Conservation (phyloP, 2,888 invertebrate genomes). For the Monochamus alternatus region DNA sequence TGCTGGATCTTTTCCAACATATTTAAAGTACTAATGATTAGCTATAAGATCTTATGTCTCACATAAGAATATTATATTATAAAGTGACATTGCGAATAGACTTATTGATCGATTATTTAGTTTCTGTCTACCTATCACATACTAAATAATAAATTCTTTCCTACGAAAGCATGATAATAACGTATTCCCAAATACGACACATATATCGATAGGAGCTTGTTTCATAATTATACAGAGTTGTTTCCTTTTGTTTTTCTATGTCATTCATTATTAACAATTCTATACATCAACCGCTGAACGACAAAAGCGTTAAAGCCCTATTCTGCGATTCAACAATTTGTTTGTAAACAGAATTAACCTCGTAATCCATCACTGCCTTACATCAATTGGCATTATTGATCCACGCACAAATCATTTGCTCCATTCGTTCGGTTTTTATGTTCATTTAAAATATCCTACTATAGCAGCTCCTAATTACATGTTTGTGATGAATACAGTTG, state of each 20-base stretch:
- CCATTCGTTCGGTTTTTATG: neutral
- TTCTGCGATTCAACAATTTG: constrained; percentile 37
- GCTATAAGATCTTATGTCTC: too few species aligned
- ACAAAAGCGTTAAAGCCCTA: constrained; percentile 43
- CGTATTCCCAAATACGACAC: neutral
- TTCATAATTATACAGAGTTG: neutral
- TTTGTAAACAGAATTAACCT: constrained; percentile 45
- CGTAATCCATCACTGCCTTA: constrained; percentile 40
- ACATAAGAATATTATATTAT: too few species aligned
- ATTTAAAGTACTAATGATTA: too few species aligned
- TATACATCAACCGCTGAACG: constrained; percentile 40
- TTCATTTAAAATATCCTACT: neutral
- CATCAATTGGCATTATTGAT: constrained; percentile 33
- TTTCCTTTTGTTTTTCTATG: constrained; percentile 10
- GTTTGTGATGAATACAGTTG: too few species aligned
- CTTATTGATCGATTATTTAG: too few species aligned
- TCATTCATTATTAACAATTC: constrained; percentile 21
- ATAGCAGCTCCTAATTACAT: too few species aligned
- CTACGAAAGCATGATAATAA: neutral
- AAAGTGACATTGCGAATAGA: too few species aligned
- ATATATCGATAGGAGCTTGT: neutral
- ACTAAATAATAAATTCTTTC: neutral
- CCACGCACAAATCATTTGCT: constrained; percentile 9
- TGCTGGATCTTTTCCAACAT: too few species aligned
- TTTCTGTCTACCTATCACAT: too few species aligned